A percentile compares a stretch with the other conserved stretches of the same genome.
phyloP scores from a whole-genome alignment of 2,797 vertebrate species.

The Sorex maritimensis region DNA sequence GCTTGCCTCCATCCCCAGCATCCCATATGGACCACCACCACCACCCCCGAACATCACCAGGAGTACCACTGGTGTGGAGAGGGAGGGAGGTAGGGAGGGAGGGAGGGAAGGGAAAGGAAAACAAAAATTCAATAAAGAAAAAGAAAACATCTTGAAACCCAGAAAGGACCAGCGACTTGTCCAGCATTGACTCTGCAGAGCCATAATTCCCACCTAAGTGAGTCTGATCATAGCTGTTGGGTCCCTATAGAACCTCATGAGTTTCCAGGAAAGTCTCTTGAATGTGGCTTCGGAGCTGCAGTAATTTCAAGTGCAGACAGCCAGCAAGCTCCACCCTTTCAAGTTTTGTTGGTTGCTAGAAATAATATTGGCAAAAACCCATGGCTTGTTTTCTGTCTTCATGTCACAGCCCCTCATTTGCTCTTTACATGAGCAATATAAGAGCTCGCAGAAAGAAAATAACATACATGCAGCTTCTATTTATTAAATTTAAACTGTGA shows the following conservation, averaged over 20 bases:
- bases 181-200: background rate
- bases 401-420: background rate
- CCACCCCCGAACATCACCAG: no score
- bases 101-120: no score
- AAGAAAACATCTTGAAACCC: background rate
- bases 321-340: background rate
- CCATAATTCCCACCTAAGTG: background rate
- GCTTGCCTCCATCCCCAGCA: background rate
- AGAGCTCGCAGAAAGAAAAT: slow-evolving; percentile 19
- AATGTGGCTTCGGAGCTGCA: background rate
- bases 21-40: no score
- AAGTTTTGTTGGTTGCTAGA: background rate
- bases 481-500: slow-evolving; percentile 61
- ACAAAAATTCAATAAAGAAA: no score
- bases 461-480: background rate
- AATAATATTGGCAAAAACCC: background rate
- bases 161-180: background rate
- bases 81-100: no score
- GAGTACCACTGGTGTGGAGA: no score
- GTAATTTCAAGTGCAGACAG: background rate
- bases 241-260: background rate
- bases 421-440: background rate
- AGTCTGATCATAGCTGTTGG: background rate
- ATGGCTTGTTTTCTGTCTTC: background rate
- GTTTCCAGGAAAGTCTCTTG: background rate